Conservation (phyloP, 2,113 vertebrate species). For the Chiloscyllium plagiosum region DNA sequence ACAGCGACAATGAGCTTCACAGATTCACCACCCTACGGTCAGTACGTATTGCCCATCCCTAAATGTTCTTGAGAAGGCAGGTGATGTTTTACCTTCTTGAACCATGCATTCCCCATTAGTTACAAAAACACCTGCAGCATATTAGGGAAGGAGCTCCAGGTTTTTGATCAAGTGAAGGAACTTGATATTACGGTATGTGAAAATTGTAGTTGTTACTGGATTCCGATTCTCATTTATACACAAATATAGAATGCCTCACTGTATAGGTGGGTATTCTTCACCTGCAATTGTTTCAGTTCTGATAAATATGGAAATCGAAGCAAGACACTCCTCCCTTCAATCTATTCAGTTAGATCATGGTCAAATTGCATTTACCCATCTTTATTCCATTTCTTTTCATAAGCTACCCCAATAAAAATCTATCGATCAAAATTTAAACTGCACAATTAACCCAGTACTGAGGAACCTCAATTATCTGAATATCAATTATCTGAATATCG, state of each 20-base stretch:
- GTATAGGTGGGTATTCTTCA: not conserved
- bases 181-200: not conserved
- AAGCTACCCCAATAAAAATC: not conserved
- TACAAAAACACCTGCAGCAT: no score
- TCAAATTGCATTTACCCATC: not conserved
- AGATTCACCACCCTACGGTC: no score
- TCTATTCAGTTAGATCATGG: not conserved
- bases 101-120: no score
- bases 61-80: no score
- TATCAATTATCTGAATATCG: no score
- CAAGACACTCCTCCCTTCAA: not conserved
- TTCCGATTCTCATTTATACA: not conserved
- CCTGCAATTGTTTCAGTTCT: not conserved
- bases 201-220: not conserved
- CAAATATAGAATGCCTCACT: not conserved
- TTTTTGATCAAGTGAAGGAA: no score
- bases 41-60: no score
- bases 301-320: not conserved
- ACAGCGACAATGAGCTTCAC: no score
- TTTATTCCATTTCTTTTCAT: not conserved
- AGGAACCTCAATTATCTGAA: no score
- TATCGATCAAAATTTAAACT: not conserved
- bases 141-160: no score
- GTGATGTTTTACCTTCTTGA: no score
- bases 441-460: not conserved